These are phyloP conservation scores for Tipula vernalis DNA, from an alignment of 2,888 invertebrate species.

Conservation along the genomic window DNA sequence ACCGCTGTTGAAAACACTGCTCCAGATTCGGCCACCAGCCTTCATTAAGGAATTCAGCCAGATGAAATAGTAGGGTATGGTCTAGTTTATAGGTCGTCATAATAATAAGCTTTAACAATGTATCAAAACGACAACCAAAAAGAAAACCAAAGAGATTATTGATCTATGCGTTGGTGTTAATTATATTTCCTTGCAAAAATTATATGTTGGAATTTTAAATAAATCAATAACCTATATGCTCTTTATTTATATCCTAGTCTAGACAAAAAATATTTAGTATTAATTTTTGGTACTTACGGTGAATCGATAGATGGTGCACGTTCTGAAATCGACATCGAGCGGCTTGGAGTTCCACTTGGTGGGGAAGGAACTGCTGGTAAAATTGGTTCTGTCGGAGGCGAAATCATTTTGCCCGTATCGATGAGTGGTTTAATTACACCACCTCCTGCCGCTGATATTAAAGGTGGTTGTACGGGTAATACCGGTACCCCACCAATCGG, in stretches of 20 bases:
- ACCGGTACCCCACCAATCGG: constrained; percentile 13
- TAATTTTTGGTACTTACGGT: constrained; percentile 31
- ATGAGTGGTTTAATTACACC: background rate
- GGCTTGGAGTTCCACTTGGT: constrained; percentile 34
- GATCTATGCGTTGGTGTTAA: too few relatives aligned
- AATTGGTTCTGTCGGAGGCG: constrained; percentile 12
- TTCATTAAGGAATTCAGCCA: too few relatives aligned
- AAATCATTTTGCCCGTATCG: background rate
- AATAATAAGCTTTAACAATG: too few relatives aligned
- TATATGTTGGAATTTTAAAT: too few relatives aligned
- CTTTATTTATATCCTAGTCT: background rate
- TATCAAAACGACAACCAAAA: too few relatives aligned
- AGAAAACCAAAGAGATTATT: too few relatives aligned
- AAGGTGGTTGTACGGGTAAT: background rate
- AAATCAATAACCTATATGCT: background rate
- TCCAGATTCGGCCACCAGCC: too few relatives aligned
- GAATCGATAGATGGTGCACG: constrained; percentile 46
- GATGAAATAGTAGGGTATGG: too few relatives aligned
- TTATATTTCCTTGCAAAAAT: too few relatives aligned
- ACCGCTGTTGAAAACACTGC: too few relatives aligned
- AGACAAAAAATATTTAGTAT: background rate
- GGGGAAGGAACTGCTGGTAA: constrained; percentile 28
- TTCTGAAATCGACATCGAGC: constrained; percentile 38
- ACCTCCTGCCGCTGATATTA: background rate
- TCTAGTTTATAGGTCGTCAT: too few relatives aligned